Evolutionary conservation across 2,113 vertebrate genomes (phyloP).

Genomic region (Zosterops pallidus): DNA sequence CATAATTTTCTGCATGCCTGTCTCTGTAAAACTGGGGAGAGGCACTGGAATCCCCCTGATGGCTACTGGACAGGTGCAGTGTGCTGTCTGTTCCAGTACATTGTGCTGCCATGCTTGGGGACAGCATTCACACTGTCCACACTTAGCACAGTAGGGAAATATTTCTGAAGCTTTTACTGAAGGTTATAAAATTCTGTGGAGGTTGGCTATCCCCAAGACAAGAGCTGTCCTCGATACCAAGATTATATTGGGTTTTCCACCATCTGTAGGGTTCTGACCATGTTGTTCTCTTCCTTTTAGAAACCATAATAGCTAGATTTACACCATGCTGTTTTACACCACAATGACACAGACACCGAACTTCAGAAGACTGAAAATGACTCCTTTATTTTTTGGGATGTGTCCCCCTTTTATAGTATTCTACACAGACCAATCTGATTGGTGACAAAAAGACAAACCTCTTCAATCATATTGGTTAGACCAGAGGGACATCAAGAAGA

Average conservation of each 20-base stretch:
- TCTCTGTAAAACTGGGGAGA: neutral
- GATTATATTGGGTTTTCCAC: neutral
- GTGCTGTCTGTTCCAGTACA: neutral
- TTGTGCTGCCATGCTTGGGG: accelerated
- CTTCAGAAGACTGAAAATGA: too few relatives aligned
- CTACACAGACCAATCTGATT: too few relatives aligned
- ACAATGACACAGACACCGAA: too few relatives aligned
- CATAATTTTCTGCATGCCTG: neutral
- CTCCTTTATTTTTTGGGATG: too few relatives aligned
- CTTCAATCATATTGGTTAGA: too few relatives aligned
- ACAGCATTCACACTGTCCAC: neutral
- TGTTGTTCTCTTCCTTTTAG: neutral
- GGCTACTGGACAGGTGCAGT: neutral
- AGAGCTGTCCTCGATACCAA: neutral
- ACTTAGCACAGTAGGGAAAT: neutral
- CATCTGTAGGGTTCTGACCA: neutral
- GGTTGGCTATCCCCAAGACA: neutral
- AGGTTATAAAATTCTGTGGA: neutral
- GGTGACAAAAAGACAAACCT: too few relatives aligned
- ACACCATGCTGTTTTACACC: too few relatives aligned
- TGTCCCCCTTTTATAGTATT: too few relatives aligned
- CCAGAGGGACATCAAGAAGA: too few relatives aligned
- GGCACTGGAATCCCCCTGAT: accelerated
- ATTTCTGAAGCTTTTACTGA: neutral
- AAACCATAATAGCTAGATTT: neutral